Percentiles rank a stretch among this genome's conserved stretches.
phyloP scores from a whole-genome alignment of 2,888 invertebrate genomes.

The Trachelus troglodyta region DNA sequence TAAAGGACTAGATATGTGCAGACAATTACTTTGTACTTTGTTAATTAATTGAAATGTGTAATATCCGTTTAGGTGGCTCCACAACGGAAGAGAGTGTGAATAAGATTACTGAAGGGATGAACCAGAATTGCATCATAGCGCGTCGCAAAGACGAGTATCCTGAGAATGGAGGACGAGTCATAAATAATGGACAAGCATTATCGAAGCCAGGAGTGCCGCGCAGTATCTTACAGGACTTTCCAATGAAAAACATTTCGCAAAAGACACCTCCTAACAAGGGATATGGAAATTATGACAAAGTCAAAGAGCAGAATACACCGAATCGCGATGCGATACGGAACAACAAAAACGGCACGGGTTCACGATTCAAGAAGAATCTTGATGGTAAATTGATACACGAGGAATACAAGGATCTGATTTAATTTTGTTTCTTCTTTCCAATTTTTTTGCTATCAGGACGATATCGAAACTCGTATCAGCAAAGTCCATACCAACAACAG shows the following conservation, averaged over 20 bases:
- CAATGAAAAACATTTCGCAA: constrained; percentile 22
- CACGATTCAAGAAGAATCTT: constrained; percentile 46
- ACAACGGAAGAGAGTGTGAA: too few species aligned
- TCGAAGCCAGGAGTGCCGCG: neutral
- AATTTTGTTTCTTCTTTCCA: too few species aligned
- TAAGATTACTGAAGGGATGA: constrained; percentile 5
- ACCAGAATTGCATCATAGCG: constrained; percentile 3
- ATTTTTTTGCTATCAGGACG: constrained; percentile 30
- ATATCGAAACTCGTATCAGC: constrained; percentile 23
- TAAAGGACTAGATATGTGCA: neutral
- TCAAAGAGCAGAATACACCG: neutral
- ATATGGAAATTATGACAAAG: neutral
- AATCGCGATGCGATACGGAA: neutral
- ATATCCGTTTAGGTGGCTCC: too few species aligned
- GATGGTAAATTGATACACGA: constrained; percentile 33
- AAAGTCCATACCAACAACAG: constrained; percentile 16
- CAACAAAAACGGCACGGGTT: constrained; percentile 35
- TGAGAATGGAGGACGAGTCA: constrained; percentile 3
- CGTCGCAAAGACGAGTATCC: constrained; percentile 21
- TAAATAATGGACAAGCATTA: neutral
- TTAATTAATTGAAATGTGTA: too few species aligned
- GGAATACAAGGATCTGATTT: too few species aligned
- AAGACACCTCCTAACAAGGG: neutral
- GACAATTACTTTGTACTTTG: too few species aligned
- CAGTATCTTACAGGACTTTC: constrained; percentile 4